Evolutionary conservation across 1,140 invertebrate genomes (phyloP).

Genomic region (Cydia pomonella): DNA sequence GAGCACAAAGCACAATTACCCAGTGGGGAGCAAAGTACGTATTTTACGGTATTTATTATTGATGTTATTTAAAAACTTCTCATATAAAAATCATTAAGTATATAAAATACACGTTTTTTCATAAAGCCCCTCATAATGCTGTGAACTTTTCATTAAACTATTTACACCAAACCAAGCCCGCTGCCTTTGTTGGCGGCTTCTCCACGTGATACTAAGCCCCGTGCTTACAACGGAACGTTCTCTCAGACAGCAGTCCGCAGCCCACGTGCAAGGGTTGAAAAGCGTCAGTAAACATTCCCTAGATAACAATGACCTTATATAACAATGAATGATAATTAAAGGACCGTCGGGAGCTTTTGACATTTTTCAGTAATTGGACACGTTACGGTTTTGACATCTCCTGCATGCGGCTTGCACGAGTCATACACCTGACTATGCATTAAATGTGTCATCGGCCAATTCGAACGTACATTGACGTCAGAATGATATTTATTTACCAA

Average conservation of each 20-base stretch:
- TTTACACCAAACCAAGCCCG: not conserved
- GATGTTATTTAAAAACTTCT: no score
- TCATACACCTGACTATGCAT: not conserved
- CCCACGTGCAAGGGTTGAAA: slow-evolving; percentile 6
- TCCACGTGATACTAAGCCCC: slow-evolving; percentile 24
- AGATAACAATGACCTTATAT: not conserved
- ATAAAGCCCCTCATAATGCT: not conserved
- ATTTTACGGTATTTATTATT: no score
- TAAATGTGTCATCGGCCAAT: no score
- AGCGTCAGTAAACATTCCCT: not conserved
- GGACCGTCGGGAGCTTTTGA: not conserved
- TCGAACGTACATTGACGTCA: no score
- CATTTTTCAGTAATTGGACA: not conserved
- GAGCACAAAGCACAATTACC: no score
- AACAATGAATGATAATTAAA: not conserved
- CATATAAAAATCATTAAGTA: not conserved
- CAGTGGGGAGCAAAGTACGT: no score
- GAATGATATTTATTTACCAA: no score
- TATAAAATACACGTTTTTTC: not conserved
- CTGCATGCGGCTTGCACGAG: not conserved
- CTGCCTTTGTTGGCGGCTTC: not conserved
- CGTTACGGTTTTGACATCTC: not conserved
- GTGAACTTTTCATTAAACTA: not conserved
- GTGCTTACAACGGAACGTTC: not conserved
- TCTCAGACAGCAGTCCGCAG: not conserved